Conservation (phyloP, 2,888 invertebrate species). For the Melanophora roralis region DNA sequence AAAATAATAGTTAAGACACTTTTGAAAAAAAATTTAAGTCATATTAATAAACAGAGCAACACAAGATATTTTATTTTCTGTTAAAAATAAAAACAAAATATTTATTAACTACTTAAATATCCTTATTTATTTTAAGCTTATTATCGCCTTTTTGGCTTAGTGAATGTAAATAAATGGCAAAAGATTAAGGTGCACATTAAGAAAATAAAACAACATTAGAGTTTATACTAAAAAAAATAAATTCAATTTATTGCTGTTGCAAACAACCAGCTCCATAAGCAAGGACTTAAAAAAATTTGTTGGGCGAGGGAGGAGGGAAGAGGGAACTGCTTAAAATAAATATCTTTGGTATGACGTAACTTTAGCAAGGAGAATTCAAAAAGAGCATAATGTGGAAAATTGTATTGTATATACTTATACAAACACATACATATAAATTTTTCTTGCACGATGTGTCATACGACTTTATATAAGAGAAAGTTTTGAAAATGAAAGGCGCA, state of each 20-base stretch:
- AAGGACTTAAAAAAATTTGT: not conserved
- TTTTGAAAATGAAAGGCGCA: slow-evolving; percentile 18
- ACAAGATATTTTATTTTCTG: no score
- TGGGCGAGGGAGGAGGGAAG: not conserved
- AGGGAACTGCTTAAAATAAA: slow-evolving; percentile 29
- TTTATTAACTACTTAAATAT: not conserved
- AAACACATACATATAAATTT: no score
- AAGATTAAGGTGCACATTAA: slow-evolving; percentile 11
- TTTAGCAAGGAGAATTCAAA: slow-evolving; percentile 3
- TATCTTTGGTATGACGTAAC: slow-evolving; percentile 52
- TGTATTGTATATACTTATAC: not conserved
- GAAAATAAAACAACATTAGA: not conserved
- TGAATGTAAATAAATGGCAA: slow-evolving; percentile 4
- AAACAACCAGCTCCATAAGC: not conserved
- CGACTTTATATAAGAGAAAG: slow-evolving; percentile 51
- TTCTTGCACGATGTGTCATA: slow-evolving; percentile 21
- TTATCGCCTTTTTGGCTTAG: not conserved
- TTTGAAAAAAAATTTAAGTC: no score
- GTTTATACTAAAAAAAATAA: slow-evolving; percentile 4
- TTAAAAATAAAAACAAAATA: no score
- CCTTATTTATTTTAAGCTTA: slow-evolving; percentile 10
- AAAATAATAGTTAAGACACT: no score
- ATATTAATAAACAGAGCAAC: no score
- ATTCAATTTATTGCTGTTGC: slow-evolving; percentile 25
- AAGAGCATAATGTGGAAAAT: not conserved